Conservation (phyloP, 2,797 vertebrate genomes). For the Chelmon rostratus region DNA sequence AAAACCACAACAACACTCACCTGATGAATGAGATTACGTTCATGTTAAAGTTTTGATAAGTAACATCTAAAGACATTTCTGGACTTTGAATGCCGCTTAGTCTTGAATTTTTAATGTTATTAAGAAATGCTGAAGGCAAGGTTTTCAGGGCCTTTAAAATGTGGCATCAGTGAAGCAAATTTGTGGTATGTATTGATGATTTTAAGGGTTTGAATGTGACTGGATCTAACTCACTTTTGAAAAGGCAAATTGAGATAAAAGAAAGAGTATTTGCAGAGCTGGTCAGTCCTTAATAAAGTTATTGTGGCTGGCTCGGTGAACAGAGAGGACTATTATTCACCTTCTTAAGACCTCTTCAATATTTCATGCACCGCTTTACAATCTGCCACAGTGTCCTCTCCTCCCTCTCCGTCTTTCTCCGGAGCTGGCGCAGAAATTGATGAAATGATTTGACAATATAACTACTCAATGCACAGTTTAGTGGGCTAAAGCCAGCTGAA, state of each 20-base stretch:
- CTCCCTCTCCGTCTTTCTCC: constrained; percentile 37
- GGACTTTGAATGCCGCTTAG: neutral
- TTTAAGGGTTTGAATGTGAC: neutral
- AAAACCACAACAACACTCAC: neutral
- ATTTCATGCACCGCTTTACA: constrained; percentile 63
- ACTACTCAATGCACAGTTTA: constrained; percentile 26
- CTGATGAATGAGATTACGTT: neutral
- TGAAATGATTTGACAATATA: constrained; percentile 47
- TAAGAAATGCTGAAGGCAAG: neutral
- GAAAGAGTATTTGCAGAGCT: constrained; percentile 7
- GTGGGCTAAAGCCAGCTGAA: constrained; percentile 10
- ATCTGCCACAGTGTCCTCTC: constrained; percentile 14
- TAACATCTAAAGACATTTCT: neutral
- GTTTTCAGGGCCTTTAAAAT: neutral
- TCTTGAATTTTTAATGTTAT: neutral
- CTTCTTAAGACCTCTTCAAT: constrained; percentile 60
- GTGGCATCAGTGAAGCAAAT: neutral
- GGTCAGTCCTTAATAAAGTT: constrained; percentile 43
- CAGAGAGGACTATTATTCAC: constrained; percentile 47
- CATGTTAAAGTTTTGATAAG: neutral
- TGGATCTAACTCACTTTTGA: neutral
- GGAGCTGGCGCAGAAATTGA: constrained; percentile 44
- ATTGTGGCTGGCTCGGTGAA: constrained; percentile 37
- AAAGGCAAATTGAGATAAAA: neutral
- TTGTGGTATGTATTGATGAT: neutral